Evolutionary conservation across 2,113 vertebrate species (phyloP).

Genomic region (Ammodytes dubius): DNA sequence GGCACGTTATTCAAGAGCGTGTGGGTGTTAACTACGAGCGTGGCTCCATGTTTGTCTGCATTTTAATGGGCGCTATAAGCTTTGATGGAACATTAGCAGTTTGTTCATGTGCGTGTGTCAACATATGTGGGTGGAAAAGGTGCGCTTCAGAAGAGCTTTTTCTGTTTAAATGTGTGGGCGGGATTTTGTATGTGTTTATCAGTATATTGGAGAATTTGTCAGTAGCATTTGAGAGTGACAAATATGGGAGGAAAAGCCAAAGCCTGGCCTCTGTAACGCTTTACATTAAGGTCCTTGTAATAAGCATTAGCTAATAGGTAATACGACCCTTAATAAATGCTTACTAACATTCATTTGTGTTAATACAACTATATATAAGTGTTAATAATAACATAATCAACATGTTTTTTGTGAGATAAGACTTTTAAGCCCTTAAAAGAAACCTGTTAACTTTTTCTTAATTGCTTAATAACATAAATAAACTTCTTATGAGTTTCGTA

Average conservation of each 20-base stretch:
- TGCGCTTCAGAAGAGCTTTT: slow-evolving; percentile 78
- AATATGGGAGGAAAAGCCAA: slow-evolving; percentile 55
- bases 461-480: too few species aligned
- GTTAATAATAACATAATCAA: too few species aligned
- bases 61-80: slow-evolving; percentile 77
- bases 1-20: slow-evolving; percentile 58
- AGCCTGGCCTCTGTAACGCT: too few species aligned
- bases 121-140: slow-evolving; percentile 81
- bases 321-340: too few species aligned
- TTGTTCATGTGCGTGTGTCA: slow-evolving; percentile 76
- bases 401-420: too few species aligned
- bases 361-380: too few species aligned
- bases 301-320: too few species aligned
- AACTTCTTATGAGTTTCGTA: too few species aligned
- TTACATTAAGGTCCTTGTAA: too few species aligned
- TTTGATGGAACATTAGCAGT: slow-evolving; percentile 80
- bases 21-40: slow-evolving; percentile 68
- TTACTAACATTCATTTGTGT: too few species aligned
- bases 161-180: slow-evolving; percentile 73
- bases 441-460: too few species aligned
- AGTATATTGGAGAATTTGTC: slow-evolving; percentile 67
- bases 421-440: too few species aligned
- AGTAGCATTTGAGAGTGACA: slow-evolving; percentile 60
- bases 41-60: slow-evolving; percentile 54
- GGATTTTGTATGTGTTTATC: slow-evolving; percentile 74